Evolutionary conservation across 2,797 vertebrate genomes (phyloP), one percentile per base, ranked within the genome.

Genomic region (Dermochelys coriacea): DNA sequence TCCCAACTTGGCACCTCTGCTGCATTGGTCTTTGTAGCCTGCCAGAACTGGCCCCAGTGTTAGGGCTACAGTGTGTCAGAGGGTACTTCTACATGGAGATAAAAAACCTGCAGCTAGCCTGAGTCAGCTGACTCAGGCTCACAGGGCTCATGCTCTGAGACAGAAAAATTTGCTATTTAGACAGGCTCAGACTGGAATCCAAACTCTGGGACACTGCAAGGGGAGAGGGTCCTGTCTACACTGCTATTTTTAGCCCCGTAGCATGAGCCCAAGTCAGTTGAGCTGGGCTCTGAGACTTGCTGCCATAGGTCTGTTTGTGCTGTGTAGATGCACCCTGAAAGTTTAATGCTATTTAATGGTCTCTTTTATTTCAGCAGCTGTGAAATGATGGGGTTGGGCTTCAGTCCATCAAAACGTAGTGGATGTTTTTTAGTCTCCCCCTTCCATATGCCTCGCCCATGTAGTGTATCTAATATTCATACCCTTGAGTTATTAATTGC

Each of bases 371-470:
- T 77, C 25, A 45, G 45, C 25, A 49, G 45, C 27, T 49, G 27
- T 25, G 27, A 16, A 49, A 49, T 3, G 15, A 25, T 49, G 27
- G 45, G 47, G 45, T 27, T 6, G 74, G 25, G 45, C 29, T 49
- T 31, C 74, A 49, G 74, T 47, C 47, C 7, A 47, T 29, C 37
- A 74, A 74, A 45, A 47, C 6, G 1, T 12, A 41, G 41, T 27
- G 0, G 0, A 1, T 12, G 2, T 25, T 75, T 64, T 1, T 34
- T 51, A 18, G 0, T 2, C 8, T 45, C 2, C 18, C 8, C n/a
- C 2, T 6, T 68, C 19, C 50, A 0, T 0, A 0, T 5, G 51
- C 31, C 21, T 71, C 47, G 18, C 19, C 41, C 2, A 0, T 25
- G 64, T 8, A 82, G 2, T 37, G 75, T 29, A 41, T 61, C 37